Base-by-base conservation (phyloP, 2,888 invertebrate species). In the Cryptophagus acutangulus region DNA sequence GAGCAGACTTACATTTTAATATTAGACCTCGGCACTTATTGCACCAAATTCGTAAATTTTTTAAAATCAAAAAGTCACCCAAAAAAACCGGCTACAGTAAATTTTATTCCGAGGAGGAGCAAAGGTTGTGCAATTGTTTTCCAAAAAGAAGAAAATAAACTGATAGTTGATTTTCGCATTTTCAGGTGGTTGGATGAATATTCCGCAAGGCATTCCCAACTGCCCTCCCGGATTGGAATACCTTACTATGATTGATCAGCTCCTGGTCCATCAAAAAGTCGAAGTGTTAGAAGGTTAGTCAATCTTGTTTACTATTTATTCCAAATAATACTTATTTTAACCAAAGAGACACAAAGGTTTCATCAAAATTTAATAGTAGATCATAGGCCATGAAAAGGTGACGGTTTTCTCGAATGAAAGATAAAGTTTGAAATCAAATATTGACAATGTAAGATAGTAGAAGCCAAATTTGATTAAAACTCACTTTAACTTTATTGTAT, bases 141-240 rank as follows among this genome's bases (percentile, higher is more conserved):
- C 6, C 5, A 36, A 29, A 38, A 17, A 8, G 14, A 26, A 2
- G 17, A 26, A 6, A 6, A n/a, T 26, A 3, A 26, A 26, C n/a
- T 31, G 28, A 20, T 20, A 8, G 24, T 49, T 46, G 48, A 43
- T 41, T 41, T 36, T 50, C 43, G 52, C 46, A 44, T 43, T 74
- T 72, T 33, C 65, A 87, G 87, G 80, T 80, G 87, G 84, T 49
- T 90, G 87, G 88, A 87, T 83, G 83, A 80, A 70, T 78, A 79
- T 83, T 67, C 86, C 85, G 51, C 76, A 78, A 75, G 82, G 79
- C 54, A 76, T 75, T 61, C 76, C 76, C 76, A 87, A 81, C 66
- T 88, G 85, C 74, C 89, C 86, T 37, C 85, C 82, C 66, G 90
- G 90, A 55, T 82, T 91, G 79, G 89, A 87, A 74, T 91, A 87